phyloP scores from a whole-genome alignment of 2,888 invertebrate species.

The Aelia acuminata region DNA sequence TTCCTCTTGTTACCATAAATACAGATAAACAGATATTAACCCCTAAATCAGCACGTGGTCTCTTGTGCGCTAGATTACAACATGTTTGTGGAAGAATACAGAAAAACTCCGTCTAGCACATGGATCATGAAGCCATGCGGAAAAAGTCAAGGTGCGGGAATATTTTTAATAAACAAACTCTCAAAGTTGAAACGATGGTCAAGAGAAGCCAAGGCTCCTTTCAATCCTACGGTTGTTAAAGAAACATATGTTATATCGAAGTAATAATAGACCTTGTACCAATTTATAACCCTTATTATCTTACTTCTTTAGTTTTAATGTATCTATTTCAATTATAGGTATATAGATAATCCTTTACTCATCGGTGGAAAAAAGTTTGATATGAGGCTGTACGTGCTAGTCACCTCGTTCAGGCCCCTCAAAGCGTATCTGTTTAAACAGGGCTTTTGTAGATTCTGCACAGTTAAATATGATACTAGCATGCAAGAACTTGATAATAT shows the following conservation, averaged over 20 bases:
- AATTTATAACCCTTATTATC: background rate
- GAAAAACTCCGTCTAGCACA: constrained; percentile 93
- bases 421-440: constrained; percentile 93
- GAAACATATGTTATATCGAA: constrained; percentile 97
- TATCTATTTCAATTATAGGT: constrained; percentile 71
- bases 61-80: constrained; percentile 81
- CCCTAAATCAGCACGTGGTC: background rate
- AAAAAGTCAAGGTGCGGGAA: constrained; percentile 94
- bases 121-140: constrained; percentile 99
- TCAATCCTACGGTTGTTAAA: constrained; percentile 87
- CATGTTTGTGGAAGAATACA: constrained; percentile 96
- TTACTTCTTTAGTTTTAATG: background rate
- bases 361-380: constrained; percentile 98
- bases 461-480: constrained; percentile 93
- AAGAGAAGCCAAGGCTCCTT: constrained; percentile 86
- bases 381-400: constrained; percentile 90
- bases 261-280: constrained; percentile 67
- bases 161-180: constrained; percentile 94
- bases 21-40: background rate
- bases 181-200: constrained; percentile 94
- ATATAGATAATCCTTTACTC: constrained; percentile 93
- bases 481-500: constrained; percentile 90
- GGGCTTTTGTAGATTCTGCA: constrained; percentile 96
- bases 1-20: background rate
- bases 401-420: constrained; percentile 92